These are phyloP conservation scores for Cichlasoma orientale DNA, from an alignment of 2,797 vertebrate genomes.

Conservation along the genomic window DNA sequence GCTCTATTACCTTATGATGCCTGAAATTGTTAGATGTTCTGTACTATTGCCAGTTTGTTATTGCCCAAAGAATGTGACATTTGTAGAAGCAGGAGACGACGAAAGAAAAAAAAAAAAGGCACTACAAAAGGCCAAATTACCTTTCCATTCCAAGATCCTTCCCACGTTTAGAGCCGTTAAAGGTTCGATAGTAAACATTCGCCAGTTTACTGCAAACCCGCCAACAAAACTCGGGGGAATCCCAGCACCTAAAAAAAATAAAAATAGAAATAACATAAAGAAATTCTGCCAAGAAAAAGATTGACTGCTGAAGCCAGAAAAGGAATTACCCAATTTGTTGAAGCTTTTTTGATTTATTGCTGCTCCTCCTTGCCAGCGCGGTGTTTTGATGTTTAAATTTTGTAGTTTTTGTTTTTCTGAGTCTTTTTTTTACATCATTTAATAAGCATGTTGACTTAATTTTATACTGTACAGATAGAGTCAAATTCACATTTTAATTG, in stretches of 20 bases:
- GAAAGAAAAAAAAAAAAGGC: background rate
- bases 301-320: slow-evolving; percentile 45
- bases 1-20: background rate
- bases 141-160: slow-evolving; percentile 31
- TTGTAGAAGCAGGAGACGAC: background rate
- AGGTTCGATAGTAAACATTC: slow-evolving; percentile 34
- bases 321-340: slow-evolving; percentile 58
- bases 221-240: slow-evolving; percentile 46
- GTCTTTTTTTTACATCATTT: slow-evolving; percentile 2
- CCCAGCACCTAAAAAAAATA: slow-evolving; percentile 27
- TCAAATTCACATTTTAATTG: background rate
- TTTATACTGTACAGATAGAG: background rate
- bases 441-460: background rate
- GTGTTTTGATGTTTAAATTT: slow-evolving; percentile 32
- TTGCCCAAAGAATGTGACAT: background rate
- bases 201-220: slow-evolving; percentile 34
- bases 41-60: background rate
- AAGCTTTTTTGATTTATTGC: slow-evolving; percentile 56
- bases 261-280: slow-evolving; percentile 5
- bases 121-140: background rate
- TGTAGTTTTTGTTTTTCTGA: background rate
- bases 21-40: background rate
- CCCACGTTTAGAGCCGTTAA: slow-evolving; percentile 19
- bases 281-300: slow-evolving; percentile 52
- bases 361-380: slow-evolving; percentile 32